These are phyloP conservation scores for Callionymus lyra DNA, from an alignment of 2,113 vertebrate species.

Conservation along the genomic window DNA sequence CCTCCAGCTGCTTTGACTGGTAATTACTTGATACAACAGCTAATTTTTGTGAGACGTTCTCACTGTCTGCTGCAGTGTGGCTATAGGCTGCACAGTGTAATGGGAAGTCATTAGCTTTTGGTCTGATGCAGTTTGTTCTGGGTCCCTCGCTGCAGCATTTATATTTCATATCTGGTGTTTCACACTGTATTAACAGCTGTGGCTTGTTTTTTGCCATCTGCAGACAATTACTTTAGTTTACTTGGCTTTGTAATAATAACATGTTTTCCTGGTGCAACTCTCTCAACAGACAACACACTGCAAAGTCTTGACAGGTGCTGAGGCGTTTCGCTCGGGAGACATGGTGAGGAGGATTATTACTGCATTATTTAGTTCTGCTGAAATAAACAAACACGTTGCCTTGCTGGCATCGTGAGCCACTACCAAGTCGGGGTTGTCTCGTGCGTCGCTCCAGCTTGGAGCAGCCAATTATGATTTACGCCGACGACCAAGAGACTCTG, in stretches of 20 bases:
- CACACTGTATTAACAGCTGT: slow-evolving; percentile 70
- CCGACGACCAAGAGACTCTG: slow-evolving; percentile 38
- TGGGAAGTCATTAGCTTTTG: slow-evolving; percentile 57
- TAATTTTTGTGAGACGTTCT: slow-evolving; percentile 24
- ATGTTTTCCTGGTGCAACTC: slow-evolving; percentile 61
- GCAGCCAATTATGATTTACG: slow-evolving; percentile 58
- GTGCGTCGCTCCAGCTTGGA: slow-evolving; percentile 42
- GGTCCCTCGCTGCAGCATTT: slow-evolving; percentile 61
- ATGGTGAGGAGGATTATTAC: slow-evolving; percentile 60
- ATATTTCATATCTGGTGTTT: slow-evolving; percentile 71
- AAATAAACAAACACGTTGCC: slow-evolving; percentile 66
- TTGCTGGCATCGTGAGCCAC: slow-evolving; percentile 46
- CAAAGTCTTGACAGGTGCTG: slow-evolving; percentile 69
- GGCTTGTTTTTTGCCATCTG: slow-evolving; percentile 70
- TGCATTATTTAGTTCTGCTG: slow-evolving; percentile 70
- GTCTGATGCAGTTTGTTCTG: slow-evolving; percentile 57
- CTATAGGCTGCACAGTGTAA: slow-evolving; percentile 53
- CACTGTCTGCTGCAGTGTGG: slow-evolving; percentile 29
- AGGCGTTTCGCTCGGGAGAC: slow-evolving; percentile 66
- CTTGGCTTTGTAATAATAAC: slow-evolving; percentile 70
- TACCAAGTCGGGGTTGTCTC: slow-evolving; percentile 53
- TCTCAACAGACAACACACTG: slow-evolving; percentile 60
- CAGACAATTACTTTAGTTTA: slow-evolving; percentile 69
- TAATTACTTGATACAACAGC: slow-evolving; percentile 30
- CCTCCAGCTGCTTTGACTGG: slow-evolving; percentile 22